A percentile compares a stretch with the other conserved stretches of the same genome.
These are phyloP conservation scores for Pocota personata DNA, from an alignment of 2,888 invertebrate genomes.

Conservation along the genomic window DNA sequence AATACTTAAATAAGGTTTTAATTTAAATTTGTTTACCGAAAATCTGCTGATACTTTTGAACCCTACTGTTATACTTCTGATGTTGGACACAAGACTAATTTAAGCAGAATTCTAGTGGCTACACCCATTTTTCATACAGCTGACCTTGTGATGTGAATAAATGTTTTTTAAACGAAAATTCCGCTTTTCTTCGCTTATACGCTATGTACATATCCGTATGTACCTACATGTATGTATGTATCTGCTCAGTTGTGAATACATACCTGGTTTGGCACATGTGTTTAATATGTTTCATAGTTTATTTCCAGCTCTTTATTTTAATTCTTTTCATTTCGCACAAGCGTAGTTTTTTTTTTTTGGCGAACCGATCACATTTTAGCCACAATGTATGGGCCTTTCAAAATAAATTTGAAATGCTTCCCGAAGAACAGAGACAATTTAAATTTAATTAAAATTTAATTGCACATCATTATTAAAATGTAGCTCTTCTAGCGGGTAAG, in stretches of 20 bases:
- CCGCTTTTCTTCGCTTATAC: neutral
- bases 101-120: neutral
- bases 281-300: neutral
- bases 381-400: too few species aligned
- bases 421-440: neutral
- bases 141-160: neutral
- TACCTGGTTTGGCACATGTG: neutral
- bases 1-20: too few species aligned
- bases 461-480: constrained; percentile 1
- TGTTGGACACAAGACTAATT: neutral
- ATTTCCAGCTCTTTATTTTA: neutral
- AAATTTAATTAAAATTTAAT: constrained; percentile 17
- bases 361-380: neutral
- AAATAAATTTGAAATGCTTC: neutral
- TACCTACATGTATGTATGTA: neutral
- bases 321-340: neutral
- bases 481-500: neutral
- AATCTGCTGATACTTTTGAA: neutral
- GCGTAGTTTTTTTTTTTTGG: neutral
- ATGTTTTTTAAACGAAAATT: neutral
- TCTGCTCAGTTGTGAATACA: neutral
- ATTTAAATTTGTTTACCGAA: too few species aligned
- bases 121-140: neutral
- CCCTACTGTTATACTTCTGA: neutral
- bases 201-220: neutral